A percentile compares a stretch with the other conserved stretches of the same genome.
These are phyloP conservation scores for Darevskia mixta DNA, from an alignment of 2,797 vertebrate genomes.

Conservation along the genomic window DNA sequence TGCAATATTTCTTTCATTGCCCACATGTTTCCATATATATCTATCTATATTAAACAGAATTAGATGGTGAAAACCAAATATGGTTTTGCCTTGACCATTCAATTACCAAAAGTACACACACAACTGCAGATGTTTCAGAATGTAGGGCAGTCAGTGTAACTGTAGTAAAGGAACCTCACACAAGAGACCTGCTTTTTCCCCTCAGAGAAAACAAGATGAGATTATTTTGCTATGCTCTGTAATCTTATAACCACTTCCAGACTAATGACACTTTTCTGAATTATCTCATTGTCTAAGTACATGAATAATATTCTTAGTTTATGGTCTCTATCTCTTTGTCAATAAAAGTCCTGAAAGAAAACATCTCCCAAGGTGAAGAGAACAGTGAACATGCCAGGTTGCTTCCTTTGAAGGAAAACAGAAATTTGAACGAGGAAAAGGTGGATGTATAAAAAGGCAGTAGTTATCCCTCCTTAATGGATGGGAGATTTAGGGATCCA, in stretches of 20 bases:
- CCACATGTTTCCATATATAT: slow-evolving; percentile 15
- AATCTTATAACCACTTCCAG: background rate
- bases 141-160: background rate
- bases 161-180: background rate
- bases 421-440: slow-evolving; percentile 10
- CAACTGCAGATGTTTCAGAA: background rate
- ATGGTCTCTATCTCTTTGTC: background rate
- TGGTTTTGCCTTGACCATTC: background rate
- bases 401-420: background rate
- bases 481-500: background rate
- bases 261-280: background rate
- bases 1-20: background rate
- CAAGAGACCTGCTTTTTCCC: background rate
- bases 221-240: background rate
- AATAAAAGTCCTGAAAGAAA: slow-evolving; percentile 22
- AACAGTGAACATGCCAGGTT: background rate
- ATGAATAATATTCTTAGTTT: background rate
- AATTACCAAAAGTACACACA: slow-evolving; percentile 3
- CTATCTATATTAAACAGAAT: background rate
- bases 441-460: background rate
- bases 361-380: slow-evolving; percentile 1
- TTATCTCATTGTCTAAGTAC: background rate
- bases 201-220: background rate
- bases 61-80: background rate
- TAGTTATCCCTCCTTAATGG: background rate